Evolutionary conservation across 1,140 invertebrate species (phyloP), one percentile per base, ranked within the genome.

Genomic region (Orius laevigatus): DNA sequence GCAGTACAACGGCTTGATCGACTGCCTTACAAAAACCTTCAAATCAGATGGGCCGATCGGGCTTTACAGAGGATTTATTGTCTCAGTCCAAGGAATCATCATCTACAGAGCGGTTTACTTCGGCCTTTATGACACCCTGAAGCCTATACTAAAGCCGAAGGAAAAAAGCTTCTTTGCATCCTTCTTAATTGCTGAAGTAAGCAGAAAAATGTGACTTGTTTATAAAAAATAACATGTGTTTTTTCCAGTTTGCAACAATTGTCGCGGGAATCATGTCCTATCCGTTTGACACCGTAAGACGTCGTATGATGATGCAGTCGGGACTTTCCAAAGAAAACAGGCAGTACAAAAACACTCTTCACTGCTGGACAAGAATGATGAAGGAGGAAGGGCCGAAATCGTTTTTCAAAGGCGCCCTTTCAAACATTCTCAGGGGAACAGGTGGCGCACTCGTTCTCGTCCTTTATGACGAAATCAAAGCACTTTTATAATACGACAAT

Each of bases 71-170:
- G 90, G 89, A 53, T 94, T 93, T 61, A 70, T 81, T 50, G 88
- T 92, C 55, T 93, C 88, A 16, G 87, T 89, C 31, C 83, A 87
- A 66, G 84, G 84, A 65, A 85, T 85, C 58, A 83, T 85, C 46
- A 83, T 85, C 62, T 86, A 85, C 62, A 73, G 88, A 64, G 89
- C 87, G 14, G 81, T 84, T 42, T 94, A 91, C 70, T 94, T 94
- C 61, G 90, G 90, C 55, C 83, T 88, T 66, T 94, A 84, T 60
- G 90, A 94, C 63, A 92, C 88, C 48, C 79, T 85, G 53, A 87
- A 88, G 65, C 86, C 81, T 54, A 82, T 92, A 71, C 86, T 8
- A 80, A 90, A 54, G 76, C 79, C 48, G 46, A 44, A 48, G 46
- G 51, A 42, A 31, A 25, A 52, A 48, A 48, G 51, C 51, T 45